Evolutionary conservation across 53 echinoderm and acorn worm genomes (phyloP).

Genomic region (Henricia sp.): DNA sequence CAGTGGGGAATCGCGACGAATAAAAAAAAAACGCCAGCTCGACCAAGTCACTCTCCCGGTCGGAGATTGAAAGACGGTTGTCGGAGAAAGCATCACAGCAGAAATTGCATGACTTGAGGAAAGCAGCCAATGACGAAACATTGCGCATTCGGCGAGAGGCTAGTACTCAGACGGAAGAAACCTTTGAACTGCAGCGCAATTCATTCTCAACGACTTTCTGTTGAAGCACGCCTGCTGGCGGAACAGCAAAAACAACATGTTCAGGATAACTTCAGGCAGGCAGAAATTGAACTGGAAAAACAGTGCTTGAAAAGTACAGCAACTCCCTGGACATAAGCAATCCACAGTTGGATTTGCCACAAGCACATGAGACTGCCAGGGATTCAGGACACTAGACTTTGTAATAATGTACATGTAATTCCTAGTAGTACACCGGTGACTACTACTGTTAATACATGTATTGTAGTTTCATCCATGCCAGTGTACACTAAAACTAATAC

Average conservation of each 20-base stretch:
- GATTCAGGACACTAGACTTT: too few species aligned
- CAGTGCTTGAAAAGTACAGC: background rate
- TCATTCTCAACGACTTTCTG: background rate
- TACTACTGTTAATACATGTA: too few species aligned
- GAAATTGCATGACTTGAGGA: background rate
- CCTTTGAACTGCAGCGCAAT: background rate
- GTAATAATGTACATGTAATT: too few species aligned
- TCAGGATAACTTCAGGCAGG: background rate
- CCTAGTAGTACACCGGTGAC: too few species aligned
- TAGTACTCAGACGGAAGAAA: background rate
- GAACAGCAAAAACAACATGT: background rate
- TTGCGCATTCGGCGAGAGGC: background rate
- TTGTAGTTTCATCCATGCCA: too few species aligned
- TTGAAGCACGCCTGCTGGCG: background rate
- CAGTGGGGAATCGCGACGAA: background rate
- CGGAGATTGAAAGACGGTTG: background rate
- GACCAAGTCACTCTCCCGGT: background rate
- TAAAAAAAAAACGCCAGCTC: background rate
- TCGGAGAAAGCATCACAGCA: background rate
- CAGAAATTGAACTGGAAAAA: background rate
- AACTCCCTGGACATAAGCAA: background rate
- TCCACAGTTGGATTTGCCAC: too few species aligned
- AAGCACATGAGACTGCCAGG: too few species aligned
- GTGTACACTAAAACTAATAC: too few species aligned
- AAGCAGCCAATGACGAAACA: background rate